Percentiles rank a stretch among this genome's conserved stretches.
phyloP scores from a whole-genome alignment of 2,797 vertebrate species.

The Setipinna tenuifilis region DNA sequence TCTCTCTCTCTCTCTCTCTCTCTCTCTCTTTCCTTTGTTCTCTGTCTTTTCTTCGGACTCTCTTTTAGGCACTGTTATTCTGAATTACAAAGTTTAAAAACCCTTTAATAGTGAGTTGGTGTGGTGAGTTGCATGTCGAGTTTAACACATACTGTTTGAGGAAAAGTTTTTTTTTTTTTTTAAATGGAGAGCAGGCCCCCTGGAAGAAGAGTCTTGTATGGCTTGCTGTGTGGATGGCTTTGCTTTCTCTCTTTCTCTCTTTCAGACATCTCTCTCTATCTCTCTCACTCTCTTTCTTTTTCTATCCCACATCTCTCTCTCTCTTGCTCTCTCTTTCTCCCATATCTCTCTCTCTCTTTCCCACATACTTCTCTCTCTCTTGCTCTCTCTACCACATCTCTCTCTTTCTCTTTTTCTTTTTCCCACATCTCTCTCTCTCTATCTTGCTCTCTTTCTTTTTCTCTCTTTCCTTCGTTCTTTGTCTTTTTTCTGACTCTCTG shows the following conservation, averaged over 20 bases:
- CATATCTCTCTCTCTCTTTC: too few species aligned
- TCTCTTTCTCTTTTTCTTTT: too few species aligned
- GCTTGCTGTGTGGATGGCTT: neutral
- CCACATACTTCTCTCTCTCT: too few species aligned
- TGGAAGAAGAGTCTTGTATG: neutral
- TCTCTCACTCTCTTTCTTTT: too few species aligned
- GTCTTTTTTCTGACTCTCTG: neutral
- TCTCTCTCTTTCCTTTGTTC: neutral
- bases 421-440: too few species aligned
- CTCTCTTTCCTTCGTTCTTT: too few species aligned
- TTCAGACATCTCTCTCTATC: neutral
- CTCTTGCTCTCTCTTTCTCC: too few species aligned
- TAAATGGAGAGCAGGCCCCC: too few species aligned
- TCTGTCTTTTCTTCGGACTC: neutral
- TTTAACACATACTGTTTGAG: neutral
- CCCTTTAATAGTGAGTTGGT: constrained; percentile 5
- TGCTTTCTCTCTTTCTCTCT: too few species aligned
- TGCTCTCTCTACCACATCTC: too few species aligned
- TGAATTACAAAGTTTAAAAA: neutral
- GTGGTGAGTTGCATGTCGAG: neutral
- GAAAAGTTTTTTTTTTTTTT: neutral
- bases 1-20: neutral
- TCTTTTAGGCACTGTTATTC: neutral
- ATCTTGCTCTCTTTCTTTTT: too few species aligned
- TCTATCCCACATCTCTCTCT: too few species aligned